phyloP scores from a whole-genome alignment of 2,888 invertebrate species.

The Mechanitis mazaeus region DNA sequence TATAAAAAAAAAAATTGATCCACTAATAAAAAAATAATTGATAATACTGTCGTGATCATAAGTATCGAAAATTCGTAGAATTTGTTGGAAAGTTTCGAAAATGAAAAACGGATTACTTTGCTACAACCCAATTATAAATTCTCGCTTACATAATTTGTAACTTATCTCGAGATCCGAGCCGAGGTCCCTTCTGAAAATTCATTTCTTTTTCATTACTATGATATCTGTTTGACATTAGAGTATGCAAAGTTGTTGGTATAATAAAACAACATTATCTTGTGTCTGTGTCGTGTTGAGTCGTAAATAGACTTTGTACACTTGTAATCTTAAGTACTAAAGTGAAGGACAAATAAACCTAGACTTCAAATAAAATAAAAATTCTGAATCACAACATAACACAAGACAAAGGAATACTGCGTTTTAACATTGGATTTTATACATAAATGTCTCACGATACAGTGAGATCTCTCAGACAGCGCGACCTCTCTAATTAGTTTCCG shows the following conservation, averaged over 20 bases:
- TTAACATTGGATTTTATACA: not conserved
- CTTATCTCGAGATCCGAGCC: slow-evolving; percentile 4
- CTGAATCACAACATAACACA: too few species aligned
- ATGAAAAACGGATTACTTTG: slow-evolving; percentile 5
- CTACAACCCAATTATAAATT: slow-evolving; percentile 4
- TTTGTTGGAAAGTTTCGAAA: slow-evolving; percentile 1
- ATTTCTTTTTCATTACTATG: slow-evolving; percentile 2
- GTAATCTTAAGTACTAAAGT: too few species aligned
- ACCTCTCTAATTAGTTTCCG: slow-evolving; percentile 9
- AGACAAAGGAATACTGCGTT: not conserved
- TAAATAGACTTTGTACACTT: too few species aligned
- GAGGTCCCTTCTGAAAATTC: not conserved
- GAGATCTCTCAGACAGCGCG: slow-evolving; percentile 7
- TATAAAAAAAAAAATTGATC: not conserved
- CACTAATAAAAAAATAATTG: not conserved
- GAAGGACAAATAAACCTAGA: too few species aligned
- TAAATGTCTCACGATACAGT: not conserved
- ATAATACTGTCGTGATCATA: not conserved
- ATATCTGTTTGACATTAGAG: not conserved
- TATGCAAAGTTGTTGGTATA: too few species aligned
- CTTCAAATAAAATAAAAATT: too few species aligned
- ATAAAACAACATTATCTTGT: too few species aligned
- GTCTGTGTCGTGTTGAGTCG: too few species aligned
- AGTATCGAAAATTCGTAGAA: not conserved
- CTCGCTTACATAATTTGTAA: slow-evolving; percentile 5